phyloP scores from a whole-genome alignment of 2,113 vertebrate species.

The Protobothrops flavoviridis region DNA sequence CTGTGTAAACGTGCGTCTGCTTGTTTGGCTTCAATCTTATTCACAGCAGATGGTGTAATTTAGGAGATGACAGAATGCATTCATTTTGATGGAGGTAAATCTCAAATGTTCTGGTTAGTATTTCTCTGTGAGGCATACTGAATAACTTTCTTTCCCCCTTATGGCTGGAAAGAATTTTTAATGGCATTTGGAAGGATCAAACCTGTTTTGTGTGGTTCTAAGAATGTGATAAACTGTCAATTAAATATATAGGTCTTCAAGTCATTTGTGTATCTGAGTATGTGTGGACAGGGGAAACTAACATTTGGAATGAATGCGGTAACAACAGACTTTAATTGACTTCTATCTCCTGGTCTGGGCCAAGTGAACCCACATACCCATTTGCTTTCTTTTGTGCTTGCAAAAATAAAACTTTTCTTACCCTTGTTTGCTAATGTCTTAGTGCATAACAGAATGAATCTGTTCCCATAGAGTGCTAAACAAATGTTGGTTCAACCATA shows the following conservation, averaged over 20 bases:
- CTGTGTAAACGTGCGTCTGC: not conserved
- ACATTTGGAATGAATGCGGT: not conserved
- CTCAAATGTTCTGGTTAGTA: constrained; percentile 14
- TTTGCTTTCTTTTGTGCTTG: not conserved
- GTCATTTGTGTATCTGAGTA: not conserved
- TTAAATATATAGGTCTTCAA: not conserved
- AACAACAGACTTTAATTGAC: not conserved
- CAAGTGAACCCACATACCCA: not conserved
- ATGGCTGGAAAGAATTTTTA: constrained; percentile 13
- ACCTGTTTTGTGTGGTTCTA: not conserved
- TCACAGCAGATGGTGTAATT: constrained; percentile 12
- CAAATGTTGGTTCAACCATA: not conserved
- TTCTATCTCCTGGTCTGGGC: not conserved
- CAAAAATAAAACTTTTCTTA: not conserved
- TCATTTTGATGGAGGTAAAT: constrained; percentile 32
- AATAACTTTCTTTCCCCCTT: not conserved
- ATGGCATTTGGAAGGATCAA: not conserved
- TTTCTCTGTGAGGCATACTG: not conserved
- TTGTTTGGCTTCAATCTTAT: not conserved
- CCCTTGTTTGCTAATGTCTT: not conserved
- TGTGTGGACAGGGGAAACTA: not conserved
- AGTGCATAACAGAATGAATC: not conserved
- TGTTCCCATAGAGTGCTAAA: not conserved
- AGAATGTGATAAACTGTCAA: not conserved
- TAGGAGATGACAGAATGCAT: constrained; percentile 23